Evolutionary conservation across 1,140 invertebrate species (phyloP).

Genomic region (Catajapyx aquilonaris): DNA sequence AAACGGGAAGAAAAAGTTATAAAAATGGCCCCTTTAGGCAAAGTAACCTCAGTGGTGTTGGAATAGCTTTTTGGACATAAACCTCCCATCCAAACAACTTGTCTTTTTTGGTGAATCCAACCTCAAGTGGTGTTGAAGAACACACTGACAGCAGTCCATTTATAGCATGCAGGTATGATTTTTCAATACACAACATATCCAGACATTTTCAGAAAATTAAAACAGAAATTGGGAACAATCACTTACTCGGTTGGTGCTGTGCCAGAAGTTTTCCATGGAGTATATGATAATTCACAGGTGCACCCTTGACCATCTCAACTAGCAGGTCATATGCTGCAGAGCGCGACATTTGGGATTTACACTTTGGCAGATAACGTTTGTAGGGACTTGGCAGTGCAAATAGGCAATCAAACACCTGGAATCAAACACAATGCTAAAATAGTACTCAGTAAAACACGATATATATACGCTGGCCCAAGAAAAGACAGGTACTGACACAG

Average conservation of each 20-base stretch:
- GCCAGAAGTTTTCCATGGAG: slow-evolving; percentile 58
- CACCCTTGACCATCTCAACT: slow-evolving; percentile 63
- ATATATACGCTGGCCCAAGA: not conserved
- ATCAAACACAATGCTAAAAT: slow-evolving; percentile 9
- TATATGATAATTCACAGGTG: slow-evolving; percentile 64
- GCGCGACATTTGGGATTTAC: slow-evolving; percentile 69
- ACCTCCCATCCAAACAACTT: no score
- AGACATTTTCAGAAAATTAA: not conserved
- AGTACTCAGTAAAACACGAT: slow-evolving; percentile 1
- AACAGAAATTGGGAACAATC: slow-evolving; percentile 2
- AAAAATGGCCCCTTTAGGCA: no score
- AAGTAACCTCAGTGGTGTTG: no score
- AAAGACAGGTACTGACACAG: slow-evolving; percentile 5
- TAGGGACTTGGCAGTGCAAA: slow-evolving; percentile 73
- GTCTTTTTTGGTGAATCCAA: no score
- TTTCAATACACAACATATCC: not conserved
- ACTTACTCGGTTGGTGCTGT: slow-evolving; percentile 59
- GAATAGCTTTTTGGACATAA: no score
- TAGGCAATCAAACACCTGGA: slow-evolving; percentile 60
- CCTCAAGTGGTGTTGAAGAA: no score
- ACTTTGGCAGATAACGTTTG: slow-evolving; percentile 70
- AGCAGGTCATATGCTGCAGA: slow-evolving; percentile 76
- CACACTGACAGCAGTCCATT: no score
- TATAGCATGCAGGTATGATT: no score
- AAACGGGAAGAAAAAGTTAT: no score